Conservation (phyloP, 2,113 vertebrate species). For the Lasiurus cinereus region DNA sequence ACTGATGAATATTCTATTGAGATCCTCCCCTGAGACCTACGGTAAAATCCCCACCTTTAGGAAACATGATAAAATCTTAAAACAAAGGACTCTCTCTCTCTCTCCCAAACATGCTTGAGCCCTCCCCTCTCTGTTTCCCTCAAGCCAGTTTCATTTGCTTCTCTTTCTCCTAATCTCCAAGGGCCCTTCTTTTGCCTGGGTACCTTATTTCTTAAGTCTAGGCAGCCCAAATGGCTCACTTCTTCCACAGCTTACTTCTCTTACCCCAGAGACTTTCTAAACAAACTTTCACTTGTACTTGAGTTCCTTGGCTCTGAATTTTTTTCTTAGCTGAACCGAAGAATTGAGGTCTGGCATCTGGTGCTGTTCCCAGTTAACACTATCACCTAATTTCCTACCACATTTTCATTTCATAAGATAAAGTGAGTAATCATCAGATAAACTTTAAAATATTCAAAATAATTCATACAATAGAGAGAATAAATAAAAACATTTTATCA, state of each 20-base stretch:
- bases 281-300: background rate
- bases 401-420: background rate
- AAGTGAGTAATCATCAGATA: background rate
- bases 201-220: background rate
- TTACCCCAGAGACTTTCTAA: background rate
- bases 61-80: background rate
- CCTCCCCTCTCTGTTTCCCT: background rate
- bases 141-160: background rate
- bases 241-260: background rate
- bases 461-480: background rate
- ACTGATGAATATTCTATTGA: background rate
- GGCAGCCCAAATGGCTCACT: background rate
- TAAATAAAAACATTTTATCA: background rate
- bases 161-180: background rate
- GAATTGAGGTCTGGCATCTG: background rate
- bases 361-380: background rate
- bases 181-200: background rate
- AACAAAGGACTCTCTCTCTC: background rate
- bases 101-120: too few species aligned
- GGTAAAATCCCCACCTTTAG: background rate
- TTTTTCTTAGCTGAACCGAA: background rate
- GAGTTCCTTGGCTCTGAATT: background rate
- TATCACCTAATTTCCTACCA: background rate
- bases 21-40: background rate
- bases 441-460: background rate